Evolutionary conservation across 2,888 invertebrate species (phyloP).

Genomic region (Pseudococcus longispinus): DNA sequence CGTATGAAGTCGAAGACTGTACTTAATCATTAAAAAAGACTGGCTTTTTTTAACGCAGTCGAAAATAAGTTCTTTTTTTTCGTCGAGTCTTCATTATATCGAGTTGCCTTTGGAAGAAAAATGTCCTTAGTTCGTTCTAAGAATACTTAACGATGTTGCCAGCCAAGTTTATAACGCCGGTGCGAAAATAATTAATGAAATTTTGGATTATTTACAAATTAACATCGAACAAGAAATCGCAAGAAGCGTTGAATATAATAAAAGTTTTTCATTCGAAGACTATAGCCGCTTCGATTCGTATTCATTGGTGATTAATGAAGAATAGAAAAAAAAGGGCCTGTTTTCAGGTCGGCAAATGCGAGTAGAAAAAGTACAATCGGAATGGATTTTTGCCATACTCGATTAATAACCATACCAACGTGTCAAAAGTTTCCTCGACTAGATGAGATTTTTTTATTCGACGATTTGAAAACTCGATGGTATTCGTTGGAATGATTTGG

Average conservation of each 20-base stretch:
- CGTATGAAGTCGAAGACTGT: neutral
- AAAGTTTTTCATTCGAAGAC: neutral
- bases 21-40: neutral
- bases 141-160: neutral
- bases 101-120: neutral
- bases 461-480: neutral
- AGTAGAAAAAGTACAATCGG: neutral
- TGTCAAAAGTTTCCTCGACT: neutral
- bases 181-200: constrained; percentile 20
- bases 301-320: constrained; percentile 14
- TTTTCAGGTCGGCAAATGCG: neutral
- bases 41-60: neutral
- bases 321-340: neutral
- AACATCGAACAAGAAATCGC: neutral
- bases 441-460: neutral
- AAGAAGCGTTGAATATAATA: neutral
- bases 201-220: constrained; percentile 25
- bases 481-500: neutral
- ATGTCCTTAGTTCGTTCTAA: neutral
- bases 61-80: constrained; percentile 5
- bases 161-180: neutral
- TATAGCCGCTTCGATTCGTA: neutral
- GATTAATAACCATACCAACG: neutral
- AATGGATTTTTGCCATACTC: neutral
- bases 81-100: neutral